Evolutionary conservation across 2,797 vertebrate genomes (phyloP).

Genomic region (Pempheris klunzingeri): DNA sequence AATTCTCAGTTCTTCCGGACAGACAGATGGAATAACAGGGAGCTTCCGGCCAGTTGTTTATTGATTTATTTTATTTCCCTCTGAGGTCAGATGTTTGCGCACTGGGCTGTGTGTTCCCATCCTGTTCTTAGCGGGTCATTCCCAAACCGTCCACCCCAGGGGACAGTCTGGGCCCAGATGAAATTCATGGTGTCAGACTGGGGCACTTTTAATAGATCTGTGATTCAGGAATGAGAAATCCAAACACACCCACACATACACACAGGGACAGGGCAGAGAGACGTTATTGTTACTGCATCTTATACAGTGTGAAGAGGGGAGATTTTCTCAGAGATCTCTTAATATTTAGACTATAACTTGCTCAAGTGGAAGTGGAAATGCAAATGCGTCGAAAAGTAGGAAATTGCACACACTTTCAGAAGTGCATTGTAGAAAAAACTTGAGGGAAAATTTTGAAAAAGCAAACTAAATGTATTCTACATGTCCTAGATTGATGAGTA

Average conservation of each 20-base stretch:
- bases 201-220: constrained; percentile 69
- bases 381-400: constrained; percentile 1
- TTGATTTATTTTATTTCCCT: constrained; percentile 73
- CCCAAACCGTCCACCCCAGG: constrained; percentile 62
- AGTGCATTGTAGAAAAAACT: background rate
- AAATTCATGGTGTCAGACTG: constrained; percentile 75
- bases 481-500: background rate
- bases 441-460: background rate
- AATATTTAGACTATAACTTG: background rate
- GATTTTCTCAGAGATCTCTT: constrained; percentile 55
- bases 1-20: constrained; percentile 35
- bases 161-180: constrained; percentile 64
- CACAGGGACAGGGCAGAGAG: constrained; percentile 4
- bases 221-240: constrained; percentile 72
- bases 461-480: background rate
- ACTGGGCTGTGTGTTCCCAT: constrained; percentile 76
- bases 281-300: constrained; percentile 12
- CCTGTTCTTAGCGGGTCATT: constrained; percentile 63
- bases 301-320: constrained; percentile 18
- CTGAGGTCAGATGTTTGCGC: constrained; percentile 69
- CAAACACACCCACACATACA: constrained; percentile 57
- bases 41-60: constrained; percentile 74
- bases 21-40: constrained; percentile 61
- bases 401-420: background rate
- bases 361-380: background rate